phyloP scores from a whole-genome alignment of 2,797 vertebrate genomes.

The Bufotes viridis region DNA sequence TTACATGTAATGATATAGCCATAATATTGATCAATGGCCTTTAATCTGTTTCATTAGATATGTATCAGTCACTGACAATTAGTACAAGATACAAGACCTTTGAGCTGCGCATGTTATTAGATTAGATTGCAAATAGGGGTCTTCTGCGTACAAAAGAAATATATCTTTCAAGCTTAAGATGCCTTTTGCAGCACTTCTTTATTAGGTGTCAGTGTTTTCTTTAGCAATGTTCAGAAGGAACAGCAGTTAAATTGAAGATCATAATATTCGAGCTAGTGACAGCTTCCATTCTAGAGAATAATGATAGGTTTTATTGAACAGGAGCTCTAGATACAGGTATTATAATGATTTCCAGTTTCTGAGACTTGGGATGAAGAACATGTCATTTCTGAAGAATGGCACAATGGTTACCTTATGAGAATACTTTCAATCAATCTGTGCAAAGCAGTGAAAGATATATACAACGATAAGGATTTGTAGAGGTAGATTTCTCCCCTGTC shows the following conservation, averaged over 20 bases:
- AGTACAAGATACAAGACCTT: constrained; percentile 19
- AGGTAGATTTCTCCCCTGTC: constrained; percentile 19
- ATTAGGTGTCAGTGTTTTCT: constrained; percentile 29
- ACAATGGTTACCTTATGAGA: constrained; percentile 51
- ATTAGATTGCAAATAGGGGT: constrained; percentile 41
- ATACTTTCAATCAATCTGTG: constrained; percentile 51
- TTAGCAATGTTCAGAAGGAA: constrained; percentile 14
- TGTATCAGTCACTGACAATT: constrained; percentile 45
- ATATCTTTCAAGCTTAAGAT: not conserved
- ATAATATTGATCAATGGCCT: constrained; percentile 39
- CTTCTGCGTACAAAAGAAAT: not conserved
- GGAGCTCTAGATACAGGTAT: constrained; percentile 51
- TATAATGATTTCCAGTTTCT: constrained; percentile 51
- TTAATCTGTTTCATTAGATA: constrained; percentile 36
- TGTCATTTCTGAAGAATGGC: constrained; percentile 52
- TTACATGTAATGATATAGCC: constrained; percentile 17
- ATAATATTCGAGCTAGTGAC: constrained; percentile 41
- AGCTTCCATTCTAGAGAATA: constrained; percentile 38
- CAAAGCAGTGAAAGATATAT: constrained; percentile 47
- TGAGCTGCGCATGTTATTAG: constrained; percentile 29
- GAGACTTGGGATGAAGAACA: constrained; percentile 41
- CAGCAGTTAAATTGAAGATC: constrained; percentile 34
- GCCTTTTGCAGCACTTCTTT: constrained; percentile 13
- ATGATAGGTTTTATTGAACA: constrained; percentile 51
- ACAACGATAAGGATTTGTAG: constrained; percentile 33